phyloP scores from a whole-genome alignment of 1,140 invertebrate genomes.

The Drosophila prosaltans region DNA sequence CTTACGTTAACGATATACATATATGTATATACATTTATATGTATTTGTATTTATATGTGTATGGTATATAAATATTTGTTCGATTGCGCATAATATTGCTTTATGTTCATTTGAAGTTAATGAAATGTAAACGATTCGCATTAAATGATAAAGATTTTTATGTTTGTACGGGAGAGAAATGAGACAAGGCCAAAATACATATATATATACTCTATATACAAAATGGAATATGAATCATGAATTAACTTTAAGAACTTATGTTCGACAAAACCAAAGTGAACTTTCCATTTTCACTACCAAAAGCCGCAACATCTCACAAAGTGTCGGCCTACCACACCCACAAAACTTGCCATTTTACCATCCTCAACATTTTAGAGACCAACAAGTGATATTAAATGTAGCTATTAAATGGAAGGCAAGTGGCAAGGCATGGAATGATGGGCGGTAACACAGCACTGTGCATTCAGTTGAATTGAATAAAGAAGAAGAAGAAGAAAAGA shows the following conservation, averaged over 20 bases:
- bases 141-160: conserved; percentile 20
- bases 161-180: neutral
- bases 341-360: conserved; percentile 4
- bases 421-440: neutral
- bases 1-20: neutral
- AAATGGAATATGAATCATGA: neutral
- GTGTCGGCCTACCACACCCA: conserved; percentile 15
- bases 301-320: conserved; percentile 2
- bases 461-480: conserved; percentile 31
- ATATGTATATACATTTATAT: neutral
- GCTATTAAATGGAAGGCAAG: conserved; percentile 37
- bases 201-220: too few relatives aligned
- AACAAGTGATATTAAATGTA: conserved; percentile 59
- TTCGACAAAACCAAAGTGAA: neutral
- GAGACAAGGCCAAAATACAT: neutral
- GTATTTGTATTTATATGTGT: neutral
- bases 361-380: conserved; percentile 23
- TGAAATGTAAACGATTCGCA: conserved; percentile 19
- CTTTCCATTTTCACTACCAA: conserved; percentile 10
- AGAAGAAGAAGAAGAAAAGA: neutral
- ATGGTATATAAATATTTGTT: conserved; percentile 18
- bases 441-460: conserved; percentile 5
- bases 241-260: neutral
- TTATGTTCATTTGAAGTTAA: conserved; percentile 16
- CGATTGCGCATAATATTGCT: conserved; percentile 12